Conservation (phyloP, 2,888 invertebrate species). For the Drosophila helvetica region DNA sequence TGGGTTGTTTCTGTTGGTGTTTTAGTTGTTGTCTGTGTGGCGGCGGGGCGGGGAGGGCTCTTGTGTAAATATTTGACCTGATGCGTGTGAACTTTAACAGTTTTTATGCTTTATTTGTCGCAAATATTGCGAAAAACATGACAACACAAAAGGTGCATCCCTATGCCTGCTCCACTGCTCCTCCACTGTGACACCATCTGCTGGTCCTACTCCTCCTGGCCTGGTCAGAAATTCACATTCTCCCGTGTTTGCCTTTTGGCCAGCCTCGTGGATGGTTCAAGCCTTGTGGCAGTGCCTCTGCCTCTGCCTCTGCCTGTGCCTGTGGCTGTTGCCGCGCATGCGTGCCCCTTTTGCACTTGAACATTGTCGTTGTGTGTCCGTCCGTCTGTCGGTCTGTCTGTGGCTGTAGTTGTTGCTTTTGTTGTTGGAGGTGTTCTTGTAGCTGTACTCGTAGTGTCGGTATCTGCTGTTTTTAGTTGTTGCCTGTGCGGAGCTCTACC, state of each 20-base stretch:
- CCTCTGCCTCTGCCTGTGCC: conserved; percentile 38
- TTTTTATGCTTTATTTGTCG: conserved; percentile 80
- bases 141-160: conserved; percentile 32
- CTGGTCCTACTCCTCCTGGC: conserved; percentile 11
- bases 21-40: conserved; percentile 24
- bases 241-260: conserved; percentile 28
- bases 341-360: conserved; percentile 73
- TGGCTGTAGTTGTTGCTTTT: conserved; percentile 39
- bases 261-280: conserved; percentile 2
- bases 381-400: conserved; percentile 31
- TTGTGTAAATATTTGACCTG: conserved; percentile 79
- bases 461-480: background rate
- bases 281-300: conserved; percentile 27
- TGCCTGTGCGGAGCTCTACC: background rate
- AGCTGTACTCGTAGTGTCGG: background rate
- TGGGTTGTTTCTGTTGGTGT: conserved; percentile 11
- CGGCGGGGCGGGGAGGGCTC: conserved; percentile 32
- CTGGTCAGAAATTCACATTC: conserved; percentile 13
- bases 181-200: background rate
- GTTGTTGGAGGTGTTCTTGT: conserved; percentile 27
- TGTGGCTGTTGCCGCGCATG: conserved; percentile 62
- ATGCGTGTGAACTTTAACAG: conserved; percentile 79
- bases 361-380: conserved; percentile 45
- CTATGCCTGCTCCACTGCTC: background rate
- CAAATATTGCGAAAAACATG: conserved; percentile 78